Evolutionary conservation across 2,888 invertebrate species (phyloP).

Genomic region (Noctua comes): DNA sequence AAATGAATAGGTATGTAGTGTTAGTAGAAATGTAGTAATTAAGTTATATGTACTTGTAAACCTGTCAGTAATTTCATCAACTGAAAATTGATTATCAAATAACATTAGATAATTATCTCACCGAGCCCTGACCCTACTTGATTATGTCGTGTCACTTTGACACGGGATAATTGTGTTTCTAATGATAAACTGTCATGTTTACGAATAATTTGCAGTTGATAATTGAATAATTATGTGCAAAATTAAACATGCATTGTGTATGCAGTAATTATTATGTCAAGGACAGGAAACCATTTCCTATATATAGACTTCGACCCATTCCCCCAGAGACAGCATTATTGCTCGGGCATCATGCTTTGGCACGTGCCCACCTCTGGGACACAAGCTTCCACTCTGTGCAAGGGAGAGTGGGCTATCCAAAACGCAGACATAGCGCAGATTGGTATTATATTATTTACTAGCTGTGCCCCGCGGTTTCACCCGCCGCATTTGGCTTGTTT

Average conservation of each 20-base stretch:
- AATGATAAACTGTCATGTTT: conserved; percentile 25
- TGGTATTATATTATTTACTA: not conserved
- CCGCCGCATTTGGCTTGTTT: no score
- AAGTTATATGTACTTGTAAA: no score
- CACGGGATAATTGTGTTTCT: conserved; percentile 15
- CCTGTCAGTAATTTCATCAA: not conserved
- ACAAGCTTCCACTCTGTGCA: not conserved
- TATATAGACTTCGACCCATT: not conserved
- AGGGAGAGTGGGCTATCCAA: not conserved
- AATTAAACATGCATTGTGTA: not conserved
- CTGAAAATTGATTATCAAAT: conserved; percentile 33
- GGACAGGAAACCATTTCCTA: not conserved
- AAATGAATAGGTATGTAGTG: no score
- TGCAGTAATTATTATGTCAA: not conserved
- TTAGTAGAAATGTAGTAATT: no score
- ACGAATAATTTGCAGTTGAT: conserved; percentile 16
- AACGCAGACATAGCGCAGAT: not conserved
- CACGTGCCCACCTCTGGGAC: not conserved
- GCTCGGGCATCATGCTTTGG: not conserved
- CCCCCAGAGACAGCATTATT: not conserved
- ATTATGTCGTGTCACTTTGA: conserved; percentile 4
- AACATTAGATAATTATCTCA: conserved; percentile 15
- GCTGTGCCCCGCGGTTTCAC: no score
- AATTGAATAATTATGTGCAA: conserved; percentile 1
- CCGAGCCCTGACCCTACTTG: conserved; percentile 11